Evolutionary conservation across 2,888 invertebrate species (phyloP).

Genomic region (Branchellion lobata): DNA sequence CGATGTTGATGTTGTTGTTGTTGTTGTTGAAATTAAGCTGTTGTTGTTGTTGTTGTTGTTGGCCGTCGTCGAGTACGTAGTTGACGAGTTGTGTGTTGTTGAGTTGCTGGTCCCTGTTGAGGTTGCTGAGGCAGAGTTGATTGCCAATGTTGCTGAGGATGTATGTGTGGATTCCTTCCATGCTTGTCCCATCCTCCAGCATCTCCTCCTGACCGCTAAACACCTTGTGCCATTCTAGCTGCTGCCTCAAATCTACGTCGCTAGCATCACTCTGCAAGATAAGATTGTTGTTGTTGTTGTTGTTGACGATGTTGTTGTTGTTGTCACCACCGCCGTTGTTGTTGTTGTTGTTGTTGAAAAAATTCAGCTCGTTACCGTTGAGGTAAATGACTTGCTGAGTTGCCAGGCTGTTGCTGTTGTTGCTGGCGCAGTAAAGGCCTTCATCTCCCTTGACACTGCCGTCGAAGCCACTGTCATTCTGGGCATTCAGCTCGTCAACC

Average conservation of each 20-base stretch:
- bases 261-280: background rate
- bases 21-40: background rate
- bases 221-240: slow-evolving; percentile 1
- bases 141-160: slow-evolving; percentile 40
- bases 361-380: background rate
- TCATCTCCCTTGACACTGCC: slow-evolving; percentile 2
- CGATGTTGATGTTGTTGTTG: too few species aligned
- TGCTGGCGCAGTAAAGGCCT: background rate
- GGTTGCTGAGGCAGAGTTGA: slow-evolving; percentile 32
- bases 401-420: slow-evolving; percentile 7
- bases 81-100: too few species aligned
- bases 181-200: background rate
- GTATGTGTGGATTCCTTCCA: slow-evolving; percentile 31
- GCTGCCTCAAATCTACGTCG: background rate
- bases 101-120: background rate
- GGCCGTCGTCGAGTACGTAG: background rate
- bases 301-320: background rate
- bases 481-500: background rate
- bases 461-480: background rate
- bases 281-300: slow-evolving; percentile 11
- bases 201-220: background rate
- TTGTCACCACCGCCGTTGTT: slow-evolving; percentile 6
- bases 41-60: background rate
- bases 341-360: slow-evolving; percentile 7
- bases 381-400: slow-evolving; percentile 21